Conservation (phyloP, 2,797 vertebrate genomes). For the Sebastes miniatus region DNA sequence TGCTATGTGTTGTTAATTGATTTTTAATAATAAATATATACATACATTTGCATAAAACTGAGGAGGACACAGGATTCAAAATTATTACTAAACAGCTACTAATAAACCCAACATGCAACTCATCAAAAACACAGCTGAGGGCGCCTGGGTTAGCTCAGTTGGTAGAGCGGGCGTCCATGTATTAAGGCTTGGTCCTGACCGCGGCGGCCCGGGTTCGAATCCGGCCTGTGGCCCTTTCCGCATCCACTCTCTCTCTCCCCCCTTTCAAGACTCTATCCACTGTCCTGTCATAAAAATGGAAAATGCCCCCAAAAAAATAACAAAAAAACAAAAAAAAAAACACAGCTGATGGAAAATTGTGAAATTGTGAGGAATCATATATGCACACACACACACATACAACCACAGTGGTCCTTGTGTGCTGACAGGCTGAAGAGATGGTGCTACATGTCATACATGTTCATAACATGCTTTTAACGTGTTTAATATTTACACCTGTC, state of each 20-base stretch:
- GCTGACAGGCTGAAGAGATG: not conserved
- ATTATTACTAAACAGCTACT: not conserved
- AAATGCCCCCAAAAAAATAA: too few species aligned
- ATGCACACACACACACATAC: not conserved
- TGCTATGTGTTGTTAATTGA: too few species aligned
- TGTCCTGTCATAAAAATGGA: too few species aligned
- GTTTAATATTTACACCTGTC: slow-evolving; percentile 58
- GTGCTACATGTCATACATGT: slow-evolving; percentile 6
- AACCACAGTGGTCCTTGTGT: not conserved
- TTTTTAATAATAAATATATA: too few species aligned
- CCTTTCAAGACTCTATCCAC: too few species aligned
- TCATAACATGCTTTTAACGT: slow-evolving; percentile 46
- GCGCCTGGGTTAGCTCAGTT: too few species aligned
- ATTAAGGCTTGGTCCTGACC: too few species aligned
- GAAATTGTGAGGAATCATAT: not conserved
- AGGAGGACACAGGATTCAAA: not conserved
- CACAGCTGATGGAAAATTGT: not conserved
- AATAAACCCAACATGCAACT: not conserved
- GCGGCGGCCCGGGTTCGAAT: too few species aligned
- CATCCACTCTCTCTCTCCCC: too few species aligned
- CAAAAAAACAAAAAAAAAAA: not conserved
- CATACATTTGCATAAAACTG: not conserved
- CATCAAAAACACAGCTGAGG: not conserved
- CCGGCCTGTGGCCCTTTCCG: too few species aligned
- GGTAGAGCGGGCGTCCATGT: too few species aligned